Evolutionary conservation across 2,888 invertebrate genomes (phyloP).

Genomic region (Nesidiocoris tenuis): DNA sequence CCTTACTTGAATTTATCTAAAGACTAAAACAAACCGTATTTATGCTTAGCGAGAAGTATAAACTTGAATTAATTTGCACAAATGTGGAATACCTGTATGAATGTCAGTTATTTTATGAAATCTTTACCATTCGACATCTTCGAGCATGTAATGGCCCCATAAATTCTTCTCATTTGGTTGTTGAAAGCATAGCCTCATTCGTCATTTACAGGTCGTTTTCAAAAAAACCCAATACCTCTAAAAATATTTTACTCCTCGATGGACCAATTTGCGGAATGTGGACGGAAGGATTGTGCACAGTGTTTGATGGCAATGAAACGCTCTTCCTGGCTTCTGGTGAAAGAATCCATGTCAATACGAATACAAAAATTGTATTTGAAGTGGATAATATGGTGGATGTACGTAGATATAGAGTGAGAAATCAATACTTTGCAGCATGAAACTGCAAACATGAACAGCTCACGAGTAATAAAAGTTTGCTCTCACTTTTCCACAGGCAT

Average conservation of each 20-base stretch:
- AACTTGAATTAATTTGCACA: too few relatives aligned
- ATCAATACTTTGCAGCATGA: too few relatives aligned
- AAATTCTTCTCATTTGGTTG: neutral
- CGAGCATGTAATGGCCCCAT: too few relatives aligned
- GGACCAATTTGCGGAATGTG: constrained; percentile 87
- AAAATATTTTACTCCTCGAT: constrained; percentile 71
- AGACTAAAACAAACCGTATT: too few relatives aligned
- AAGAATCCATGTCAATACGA: constrained; percentile 75
- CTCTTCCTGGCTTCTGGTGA: constrained; percentile 84
- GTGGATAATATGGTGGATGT: constrained; percentile 78
- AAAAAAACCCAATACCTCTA: constrained; percentile 61
- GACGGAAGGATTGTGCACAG: constrained; percentile 90
- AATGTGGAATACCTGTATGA: too few relatives aligned
- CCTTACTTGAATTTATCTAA: too few relatives aligned
- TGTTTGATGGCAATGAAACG: constrained; percentile 84
- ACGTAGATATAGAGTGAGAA: constrained; percentile 16
- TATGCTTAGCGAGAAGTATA: too few relatives aligned
- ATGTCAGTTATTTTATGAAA: too few relatives aligned
- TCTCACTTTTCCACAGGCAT: constrained; percentile 61
- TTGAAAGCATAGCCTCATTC: constrained; percentile 53
- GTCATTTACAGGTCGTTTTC: constrained; percentile 73
- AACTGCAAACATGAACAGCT: too few relatives aligned
- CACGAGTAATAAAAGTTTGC: too few relatives aligned
- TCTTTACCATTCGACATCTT: too few relatives aligned
- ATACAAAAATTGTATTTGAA: constrained; percentile 87